phyloP scores from a whole-genome alignment of 2,888 invertebrate genomes.

The Ectemnius continuus region DNA sequence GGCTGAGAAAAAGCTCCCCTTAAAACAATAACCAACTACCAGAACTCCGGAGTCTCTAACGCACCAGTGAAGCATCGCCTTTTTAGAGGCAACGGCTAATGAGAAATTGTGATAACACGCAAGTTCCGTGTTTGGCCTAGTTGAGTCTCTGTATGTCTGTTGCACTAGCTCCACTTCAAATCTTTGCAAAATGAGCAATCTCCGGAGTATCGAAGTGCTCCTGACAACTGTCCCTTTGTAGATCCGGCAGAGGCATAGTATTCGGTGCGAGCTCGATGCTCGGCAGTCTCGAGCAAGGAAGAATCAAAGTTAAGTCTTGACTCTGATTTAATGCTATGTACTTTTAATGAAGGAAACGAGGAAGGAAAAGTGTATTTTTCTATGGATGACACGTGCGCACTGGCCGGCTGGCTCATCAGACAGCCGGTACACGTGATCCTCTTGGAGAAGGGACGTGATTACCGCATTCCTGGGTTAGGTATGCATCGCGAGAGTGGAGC shows the following conservation, averaged over 20 bases:
- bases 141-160: background rate
- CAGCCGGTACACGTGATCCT: conserved; percentile 12
- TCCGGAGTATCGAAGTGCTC: background rate
- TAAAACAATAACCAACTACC: conserved; percentile 33
- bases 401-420: no score
- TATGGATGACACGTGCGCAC: no score
- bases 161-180: background rate
- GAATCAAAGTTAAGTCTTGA: no score
- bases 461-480: conserved; percentile 32
- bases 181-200: conserved; percentile 1
- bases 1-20: background rate
- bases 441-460: conserved; percentile 28
- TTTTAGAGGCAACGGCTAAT: background rate
- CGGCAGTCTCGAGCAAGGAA: no score
- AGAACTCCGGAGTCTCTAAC: background rate
- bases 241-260: no score
- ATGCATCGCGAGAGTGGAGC: conserved; percentile 29
- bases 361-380: background rate
- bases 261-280: no score
- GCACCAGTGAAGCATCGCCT: background rate
- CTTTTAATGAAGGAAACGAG: background rate
- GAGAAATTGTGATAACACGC: conserved; percentile 2
- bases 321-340: no score
- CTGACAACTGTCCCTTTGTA: background rate
- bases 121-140: background rate